Base-by-base conservation (phyloP, 2,888 invertebrate species). In the Carcina quercana region DNA sequence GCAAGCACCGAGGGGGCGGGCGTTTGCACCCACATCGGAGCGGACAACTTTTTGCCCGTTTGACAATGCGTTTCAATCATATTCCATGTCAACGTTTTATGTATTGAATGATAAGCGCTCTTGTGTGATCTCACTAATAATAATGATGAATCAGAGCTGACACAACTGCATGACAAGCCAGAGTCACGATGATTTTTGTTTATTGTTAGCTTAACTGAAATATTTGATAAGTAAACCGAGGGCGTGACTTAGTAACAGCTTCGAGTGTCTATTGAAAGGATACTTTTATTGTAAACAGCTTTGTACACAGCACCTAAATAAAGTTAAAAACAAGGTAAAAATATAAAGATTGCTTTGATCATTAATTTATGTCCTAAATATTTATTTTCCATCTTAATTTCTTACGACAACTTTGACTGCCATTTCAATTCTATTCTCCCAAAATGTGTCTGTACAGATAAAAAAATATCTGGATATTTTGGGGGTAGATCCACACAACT, bases 151-250 rank as follows among this genome's bases (percentile, higher is more conserved):
- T 73, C 59, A 60, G 68, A 67, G 47, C 57, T 62, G 58, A 63
- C 63, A 64, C 56, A 53, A 62, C 57, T 53, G 50, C 50, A 47
- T 67, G 70, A 75, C 65, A 68, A 56, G 60, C 58, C 59, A 49
- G 48, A 65, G 63, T 71, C 61, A 65, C 42, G 55, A 52, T 61
- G 58, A 71, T 61, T 76, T n/a, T 65, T 72, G 69, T 71, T 66
- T 67, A 60, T 57, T 61, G 47, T 53, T 53, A 56, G 57, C 56
- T 59, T 59, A 56, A 47, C 37, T 45, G 37, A 56, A 58, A 25
- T 68, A 59, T 70, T 71, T 69, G 60, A 50, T 45, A 40, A 55
- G 59, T 42, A 48, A 50, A 62, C 50, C 50, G 42, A 47, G 57
- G 55, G 59, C 49, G 56, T 43, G 45, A 43, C 48, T 37, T 34